Conservation (phyloP, 2,888 invertebrate species). For the Eulithis prunata region DNA sequence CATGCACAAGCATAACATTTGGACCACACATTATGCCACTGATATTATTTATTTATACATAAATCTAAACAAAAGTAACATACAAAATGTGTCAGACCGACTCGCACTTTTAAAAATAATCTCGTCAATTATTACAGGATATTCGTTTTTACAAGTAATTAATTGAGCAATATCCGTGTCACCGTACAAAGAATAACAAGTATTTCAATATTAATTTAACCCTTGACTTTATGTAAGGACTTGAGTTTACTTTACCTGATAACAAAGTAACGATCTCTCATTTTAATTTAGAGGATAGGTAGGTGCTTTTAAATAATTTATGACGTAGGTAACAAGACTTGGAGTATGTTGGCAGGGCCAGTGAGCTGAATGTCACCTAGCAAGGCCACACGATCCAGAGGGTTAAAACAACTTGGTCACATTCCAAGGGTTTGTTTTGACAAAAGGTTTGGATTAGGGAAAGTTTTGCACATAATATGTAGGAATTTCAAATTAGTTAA, state of each 20-base stretch:
- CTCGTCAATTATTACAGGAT: background rate
- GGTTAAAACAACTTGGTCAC: conserved; percentile 4
- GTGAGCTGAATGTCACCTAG: background rate
- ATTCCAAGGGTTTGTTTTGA: conserved; percentile 14
- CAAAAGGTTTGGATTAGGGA: conserved; percentile 16
- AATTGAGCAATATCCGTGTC: conserved; percentile 2
- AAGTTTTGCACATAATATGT: conserved; percentile 6
- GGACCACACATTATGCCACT: no score
- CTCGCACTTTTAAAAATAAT: background rate
- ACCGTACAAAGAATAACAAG: no score
- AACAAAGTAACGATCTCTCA: background rate
- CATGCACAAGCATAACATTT: no score
- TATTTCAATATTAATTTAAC: background rate
- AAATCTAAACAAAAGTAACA: background rate
- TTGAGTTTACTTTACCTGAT: conserved; percentile 2
- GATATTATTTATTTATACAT: background rate
- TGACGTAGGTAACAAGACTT: conserved; percentile 15
- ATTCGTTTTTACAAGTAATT: background rate
- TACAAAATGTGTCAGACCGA: background rate
- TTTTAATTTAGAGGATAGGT: conserved; percentile 7
- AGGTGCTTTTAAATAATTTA: conserved; percentile 9
- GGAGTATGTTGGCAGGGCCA: conserved; percentile 9
- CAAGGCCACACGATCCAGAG: conserved; percentile 8
- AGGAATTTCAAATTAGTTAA: background rate
- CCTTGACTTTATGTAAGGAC: background rate